These are phyloP conservation scores for Conus ventricosus DNA, from an alignment of 1,140 invertebrate species.

Conservation along the genomic window DNA sequence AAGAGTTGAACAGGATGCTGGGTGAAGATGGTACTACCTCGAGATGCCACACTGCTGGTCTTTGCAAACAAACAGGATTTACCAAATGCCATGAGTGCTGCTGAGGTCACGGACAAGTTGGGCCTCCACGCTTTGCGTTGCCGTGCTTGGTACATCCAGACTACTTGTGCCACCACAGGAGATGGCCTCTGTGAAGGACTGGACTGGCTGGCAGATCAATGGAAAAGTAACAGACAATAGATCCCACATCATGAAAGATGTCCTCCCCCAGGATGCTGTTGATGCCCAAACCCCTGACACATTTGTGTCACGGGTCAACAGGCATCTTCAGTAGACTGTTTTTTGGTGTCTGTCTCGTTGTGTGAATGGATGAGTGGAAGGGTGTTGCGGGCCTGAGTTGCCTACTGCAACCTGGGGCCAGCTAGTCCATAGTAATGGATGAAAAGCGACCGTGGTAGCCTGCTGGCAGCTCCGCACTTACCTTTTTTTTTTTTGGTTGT, in stretches of 20 bases:
- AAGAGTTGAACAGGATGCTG: slow-evolving; percentile 95
- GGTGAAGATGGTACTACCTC: slow-evolving; percentile 96
- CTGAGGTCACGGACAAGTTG: slow-evolving; percentile 98
- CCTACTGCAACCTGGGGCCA: too few species aligned
- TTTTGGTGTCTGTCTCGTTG: background rate
- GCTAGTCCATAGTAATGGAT: too few species aligned
- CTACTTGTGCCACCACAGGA: slow-evolving; percentile 97
- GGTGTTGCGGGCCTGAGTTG: too few species aligned
- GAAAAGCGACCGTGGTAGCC: too few species aligned
- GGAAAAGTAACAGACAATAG: slow-evolving; percentile 47
- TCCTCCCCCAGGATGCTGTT: too few species aligned
- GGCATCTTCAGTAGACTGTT: too few species aligned
- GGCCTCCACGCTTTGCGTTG: slow-evolving; percentile 91
- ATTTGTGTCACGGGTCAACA: too few species aligned
- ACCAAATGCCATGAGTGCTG: slow-evolving; percentile 98
- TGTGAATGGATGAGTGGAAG: too few species aligned
- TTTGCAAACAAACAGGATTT: slow-evolving; percentile 99
- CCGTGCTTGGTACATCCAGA: slow-evolving; percentile 93
- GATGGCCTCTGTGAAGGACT: slow-evolving; percentile 98
- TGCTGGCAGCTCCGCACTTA: too few species aligned
- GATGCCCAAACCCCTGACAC: too few species aligned
- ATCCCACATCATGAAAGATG: too few species aligned
- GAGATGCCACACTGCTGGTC: slow-evolving; percentile 96
- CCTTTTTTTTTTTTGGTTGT: too few species aligned
- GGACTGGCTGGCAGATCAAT: slow-evolving; percentile 94